Evolutionary conservation across 1,140 invertebrate genomes (phyloP).

Genomic region (Semibalanus balanoides): DNA sequence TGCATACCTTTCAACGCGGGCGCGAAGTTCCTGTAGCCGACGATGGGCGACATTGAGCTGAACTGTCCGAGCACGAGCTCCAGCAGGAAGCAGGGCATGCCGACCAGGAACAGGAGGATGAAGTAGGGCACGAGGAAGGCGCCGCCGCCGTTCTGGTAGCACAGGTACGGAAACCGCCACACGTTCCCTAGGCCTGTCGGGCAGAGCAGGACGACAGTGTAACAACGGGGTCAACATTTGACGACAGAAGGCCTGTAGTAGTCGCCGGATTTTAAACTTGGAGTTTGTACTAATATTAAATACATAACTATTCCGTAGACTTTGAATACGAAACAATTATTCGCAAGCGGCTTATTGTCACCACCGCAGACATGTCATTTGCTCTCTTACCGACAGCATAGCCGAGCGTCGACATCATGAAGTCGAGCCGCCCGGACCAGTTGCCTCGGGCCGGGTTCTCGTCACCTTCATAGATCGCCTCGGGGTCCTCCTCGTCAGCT

Average conservation of each 20-base stretch:
- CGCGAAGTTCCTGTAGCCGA: background rate
- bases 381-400: background rate
- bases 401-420: background rate
- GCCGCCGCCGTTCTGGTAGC: constrained; percentile 53
- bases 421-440: background rate
- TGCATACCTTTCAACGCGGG: background rate
- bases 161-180: constrained; percentile 55
- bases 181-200: constrained; percentile 54
- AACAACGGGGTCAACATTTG: too few species aligned
- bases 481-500: too few species aligned
- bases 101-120: constrained; percentile 13
- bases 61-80: constrained; percentile 17
- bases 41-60: constrained; percentile 5
- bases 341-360: too few species aligned
- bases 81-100: constrained; percentile 15
- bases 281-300: too few species aligned
- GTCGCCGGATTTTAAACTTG: too few species aligned
- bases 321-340: too few species aligned
- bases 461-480: background rate
- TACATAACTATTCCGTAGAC: too few species aligned
- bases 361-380: background rate
- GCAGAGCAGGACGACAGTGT: too few species aligned
- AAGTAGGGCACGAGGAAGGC: constrained; percentile 17
- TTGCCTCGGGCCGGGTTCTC: background rate
- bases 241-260: too few species aligned